Evolutionary conservation across 2,797 vertebrate species (phyloP), one percentile per base, ranked within the genome.

Genomic region (Galago senegalensis): DNA sequence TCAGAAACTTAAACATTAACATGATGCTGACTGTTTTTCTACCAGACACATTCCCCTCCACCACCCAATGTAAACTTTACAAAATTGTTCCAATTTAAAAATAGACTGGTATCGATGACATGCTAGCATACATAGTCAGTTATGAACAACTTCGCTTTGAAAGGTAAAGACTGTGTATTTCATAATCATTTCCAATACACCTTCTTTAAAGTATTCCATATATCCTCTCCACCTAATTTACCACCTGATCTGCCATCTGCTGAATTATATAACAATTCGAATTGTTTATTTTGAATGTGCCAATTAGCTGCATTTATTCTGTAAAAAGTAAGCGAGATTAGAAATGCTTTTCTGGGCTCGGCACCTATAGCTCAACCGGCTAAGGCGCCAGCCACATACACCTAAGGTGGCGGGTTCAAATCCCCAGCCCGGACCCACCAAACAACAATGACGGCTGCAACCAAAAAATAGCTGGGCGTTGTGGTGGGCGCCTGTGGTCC

Each of bases 1-100:
- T 89, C 65, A 94, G 70, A 89, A 53, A 2, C 40, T 73, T 80
- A 75, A 84, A 27, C 17, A n/a, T 8, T n/a, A 40, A 83, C 73
- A 73, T 2, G 60, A 89, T 84, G 63, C 16, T 92, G 46, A 73
- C 69, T 96, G 63, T 65, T 96, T 95, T 91, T 82, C 46, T 49
- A 83, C 31, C 56, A 94, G 60, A 69, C 76, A 27, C 67, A 18
- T 40, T 67, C 53, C 2, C 11, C 40, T 4, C 46, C 11, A 3
- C 10, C 29, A 5, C 11, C 3, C 17, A 77, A 46, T 25, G 9
- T 81, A 94, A 77, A 76, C 14, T 89, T 87, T 27, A 87, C 34
- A 14, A 0, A 25, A 58, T 40, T 83, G n/a, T 90, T 73, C 89
- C 21, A 79, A 73, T 67, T 70, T 37, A 23, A 89, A 89, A n/a